These are phyloP conservation scores for Spermophilus dauricus DNA, from an alignment of 2,113 vertebrate genomes.

Conservation along the genomic window DNA sequence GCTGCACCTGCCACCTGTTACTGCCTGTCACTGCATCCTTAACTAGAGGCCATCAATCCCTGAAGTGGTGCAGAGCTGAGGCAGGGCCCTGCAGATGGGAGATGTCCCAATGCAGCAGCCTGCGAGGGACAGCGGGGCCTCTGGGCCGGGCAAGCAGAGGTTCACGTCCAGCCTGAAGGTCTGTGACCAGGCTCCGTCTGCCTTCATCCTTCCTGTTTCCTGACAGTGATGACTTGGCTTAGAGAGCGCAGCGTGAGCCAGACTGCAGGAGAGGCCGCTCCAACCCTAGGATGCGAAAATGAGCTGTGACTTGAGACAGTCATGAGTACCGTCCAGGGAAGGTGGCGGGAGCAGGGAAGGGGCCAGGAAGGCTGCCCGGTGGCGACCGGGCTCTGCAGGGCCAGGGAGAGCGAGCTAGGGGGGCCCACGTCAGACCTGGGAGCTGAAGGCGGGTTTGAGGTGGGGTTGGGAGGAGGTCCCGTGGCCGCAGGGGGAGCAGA, in stretches of 20 bases:
- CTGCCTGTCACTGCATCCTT: not conserved
- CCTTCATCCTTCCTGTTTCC: rapidly evolving
- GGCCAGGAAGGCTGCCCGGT: rapidly evolving
- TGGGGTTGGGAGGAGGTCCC: too few relatives aligned
- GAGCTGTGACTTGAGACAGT: not conserved
- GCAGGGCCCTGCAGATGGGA: not conserved
- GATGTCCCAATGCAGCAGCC: rapidly evolving
- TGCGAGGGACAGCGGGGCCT: not conserved
- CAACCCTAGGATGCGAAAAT: not conserved
- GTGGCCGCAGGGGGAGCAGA: not conserved
- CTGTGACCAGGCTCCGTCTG: rapidly evolving
- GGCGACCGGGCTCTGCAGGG: not conserved
- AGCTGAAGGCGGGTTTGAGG: not conserved
- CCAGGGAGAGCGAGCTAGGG: not conserved
- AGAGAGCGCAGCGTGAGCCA: rapidly evolving
- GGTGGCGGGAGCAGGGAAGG: not conserved
- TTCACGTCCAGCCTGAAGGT: not conserved
- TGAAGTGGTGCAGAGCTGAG: not conserved
- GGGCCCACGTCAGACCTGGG: not conserved
- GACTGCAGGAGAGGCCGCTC: rapidly evolving
- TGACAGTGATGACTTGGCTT: not conserved
- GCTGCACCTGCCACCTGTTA: not conserved
- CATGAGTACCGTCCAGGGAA: too few relatives aligned
- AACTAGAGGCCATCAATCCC: not conserved
- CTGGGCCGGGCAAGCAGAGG: rapidly evolving